Percentiles rank a stretch among this genome's conserved stretches.
Evolutionary conservation across 2,113 vertebrate species (phyloP).

Genomic region (Rhabdornis inornatus): DNA sequence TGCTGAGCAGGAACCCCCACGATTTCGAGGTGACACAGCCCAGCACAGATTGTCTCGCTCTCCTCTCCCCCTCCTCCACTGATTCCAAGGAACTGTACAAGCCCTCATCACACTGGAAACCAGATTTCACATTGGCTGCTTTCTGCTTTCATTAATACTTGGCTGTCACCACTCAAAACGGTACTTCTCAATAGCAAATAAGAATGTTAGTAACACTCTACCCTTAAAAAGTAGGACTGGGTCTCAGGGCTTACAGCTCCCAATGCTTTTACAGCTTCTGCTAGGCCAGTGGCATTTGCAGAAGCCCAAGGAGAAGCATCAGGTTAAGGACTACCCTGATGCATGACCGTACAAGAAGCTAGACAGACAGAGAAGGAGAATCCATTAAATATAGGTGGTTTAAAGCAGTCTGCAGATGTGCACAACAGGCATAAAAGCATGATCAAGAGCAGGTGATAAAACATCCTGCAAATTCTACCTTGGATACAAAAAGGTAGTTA

Average conservation of each 20-base stretch:
- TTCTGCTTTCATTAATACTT: neutral
- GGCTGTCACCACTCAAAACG: neutral
- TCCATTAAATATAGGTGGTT: neutral
- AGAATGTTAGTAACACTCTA: neutral
- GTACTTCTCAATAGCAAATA: neutral
- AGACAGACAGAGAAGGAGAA: neutral
- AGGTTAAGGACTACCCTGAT: neutral
- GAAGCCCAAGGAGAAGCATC: neutral
- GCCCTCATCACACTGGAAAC: neutral
- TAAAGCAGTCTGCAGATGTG: neutral
- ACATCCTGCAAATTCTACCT: neutral
- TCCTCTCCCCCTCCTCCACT: constrained; percentile 4
- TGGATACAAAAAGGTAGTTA: neutral
- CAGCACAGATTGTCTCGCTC: constrained; percentile 32
- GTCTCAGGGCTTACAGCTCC: neutral
- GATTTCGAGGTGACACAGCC: neutral
- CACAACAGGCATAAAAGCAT: neutral
- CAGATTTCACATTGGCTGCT: neutral
- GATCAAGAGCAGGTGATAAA: neutral
- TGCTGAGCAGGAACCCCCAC: neutral
- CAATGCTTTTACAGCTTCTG: neutral
- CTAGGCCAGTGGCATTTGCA: neutral
- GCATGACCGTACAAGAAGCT: neutral
- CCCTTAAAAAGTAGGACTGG: neutral
- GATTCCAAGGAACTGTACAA: rapidly evolving